Evolutionary conservation across 2,888 invertebrate species (phyloP).

Genomic region (Drosophila affinis): DNA sequence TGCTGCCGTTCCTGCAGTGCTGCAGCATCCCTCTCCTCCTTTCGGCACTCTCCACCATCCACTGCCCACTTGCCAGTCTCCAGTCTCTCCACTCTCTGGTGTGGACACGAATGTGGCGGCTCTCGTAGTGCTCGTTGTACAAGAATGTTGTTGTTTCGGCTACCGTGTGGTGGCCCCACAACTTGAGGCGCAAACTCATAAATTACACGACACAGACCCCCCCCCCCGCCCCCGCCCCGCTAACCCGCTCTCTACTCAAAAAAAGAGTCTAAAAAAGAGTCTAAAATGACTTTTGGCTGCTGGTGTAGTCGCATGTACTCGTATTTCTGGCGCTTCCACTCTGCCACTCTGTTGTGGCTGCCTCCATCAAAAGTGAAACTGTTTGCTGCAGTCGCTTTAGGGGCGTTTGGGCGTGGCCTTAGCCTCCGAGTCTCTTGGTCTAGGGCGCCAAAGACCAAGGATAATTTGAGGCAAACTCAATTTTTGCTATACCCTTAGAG

Average conservation of each 20-base stretch:
- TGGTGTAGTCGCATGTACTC: not conserved
- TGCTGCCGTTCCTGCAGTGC: slow-evolving; percentile 19
- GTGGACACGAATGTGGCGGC: slow-evolving; percentile 1
- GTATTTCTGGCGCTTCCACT: not conserved
- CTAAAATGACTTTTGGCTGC: slow-evolving; percentile 72
- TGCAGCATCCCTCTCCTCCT: slow-evolving; percentile 7
- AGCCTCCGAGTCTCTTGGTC: slow-evolving; percentile 12
- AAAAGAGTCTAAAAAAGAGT: slow-evolving; percentile 17
- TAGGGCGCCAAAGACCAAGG: slow-evolving; percentile 59
- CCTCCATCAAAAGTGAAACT: slow-evolving; percentile 64
- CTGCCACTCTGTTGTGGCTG: slow-evolving; percentile 24
- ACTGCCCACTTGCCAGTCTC: not conserved
- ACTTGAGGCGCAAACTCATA: slow-evolving; percentile 78
- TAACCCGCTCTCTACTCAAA: not conserved
- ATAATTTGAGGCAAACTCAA: slow-evolving; percentile 76
- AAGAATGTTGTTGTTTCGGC: slow-evolving; percentile 28
- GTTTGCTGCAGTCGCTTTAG: slow-evolving; percentile 72
- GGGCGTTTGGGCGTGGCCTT: slow-evolving; percentile 55
- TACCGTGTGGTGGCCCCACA: slow-evolving; percentile 58
- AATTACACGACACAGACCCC: slow-evolving; percentile 56
- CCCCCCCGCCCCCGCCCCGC: no score
- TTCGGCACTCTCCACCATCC: not conserved
- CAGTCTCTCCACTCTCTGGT: not conserved
- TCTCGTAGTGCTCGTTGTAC: slow-evolving; percentile 13
- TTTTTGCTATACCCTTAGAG: slow-evolving; percentile 53